Conservation (phyloP, 2,888 invertebrate genomes). For the Acleris sparsana region DNA sequence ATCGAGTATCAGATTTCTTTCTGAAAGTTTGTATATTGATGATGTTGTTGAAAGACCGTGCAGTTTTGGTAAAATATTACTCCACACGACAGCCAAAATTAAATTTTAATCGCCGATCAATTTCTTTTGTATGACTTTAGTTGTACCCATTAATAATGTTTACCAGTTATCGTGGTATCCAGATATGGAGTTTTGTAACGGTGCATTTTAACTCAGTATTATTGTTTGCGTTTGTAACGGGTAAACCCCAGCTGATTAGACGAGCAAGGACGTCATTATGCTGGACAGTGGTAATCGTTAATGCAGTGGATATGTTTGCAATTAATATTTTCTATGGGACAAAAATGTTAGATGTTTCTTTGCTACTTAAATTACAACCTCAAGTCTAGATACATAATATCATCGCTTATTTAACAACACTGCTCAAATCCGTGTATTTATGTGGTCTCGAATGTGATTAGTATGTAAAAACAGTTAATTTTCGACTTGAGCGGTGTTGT, state of each 20-base stretch:
- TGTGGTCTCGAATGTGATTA: too few relatives aligned
- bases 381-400: too few relatives aligned
- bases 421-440: too few relatives aligned
- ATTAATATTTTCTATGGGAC: too few relatives aligned
- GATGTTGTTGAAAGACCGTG: slow-evolving; percentile 13
- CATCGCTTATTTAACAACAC: too few relatives aligned
- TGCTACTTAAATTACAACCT: too few relatives aligned
- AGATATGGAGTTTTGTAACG: slow-evolving; percentile 11
- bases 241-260: slow-evolving; percentile 33
- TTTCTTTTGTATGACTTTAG: slow-evolving; percentile 10
- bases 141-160: slow-evolving; percentile 8
- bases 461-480: too few relatives aligned
- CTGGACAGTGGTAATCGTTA: slow-evolving; percentile 20
- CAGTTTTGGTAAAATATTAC: slow-evolving; percentile 13
- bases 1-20: neutral
- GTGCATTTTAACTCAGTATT: neutral
- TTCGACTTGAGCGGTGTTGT: too few relatives aligned
- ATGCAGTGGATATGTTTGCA: slow-evolving; percentile 1
- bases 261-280: slow-evolving; percentile 9
- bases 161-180: slow-evolving; percentile 1
- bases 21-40: slow-evolving; percentile 9
- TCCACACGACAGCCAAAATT: slow-evolving; percentile 1
- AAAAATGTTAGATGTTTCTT: too few relatives aligned
- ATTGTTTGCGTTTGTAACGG: neutral
- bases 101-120: slow-evolving; percentile 20